phyloP scores from a whole-genome alignment of 2,797 vertebrate genomes.

The Smutsia temminckii region DNA sequence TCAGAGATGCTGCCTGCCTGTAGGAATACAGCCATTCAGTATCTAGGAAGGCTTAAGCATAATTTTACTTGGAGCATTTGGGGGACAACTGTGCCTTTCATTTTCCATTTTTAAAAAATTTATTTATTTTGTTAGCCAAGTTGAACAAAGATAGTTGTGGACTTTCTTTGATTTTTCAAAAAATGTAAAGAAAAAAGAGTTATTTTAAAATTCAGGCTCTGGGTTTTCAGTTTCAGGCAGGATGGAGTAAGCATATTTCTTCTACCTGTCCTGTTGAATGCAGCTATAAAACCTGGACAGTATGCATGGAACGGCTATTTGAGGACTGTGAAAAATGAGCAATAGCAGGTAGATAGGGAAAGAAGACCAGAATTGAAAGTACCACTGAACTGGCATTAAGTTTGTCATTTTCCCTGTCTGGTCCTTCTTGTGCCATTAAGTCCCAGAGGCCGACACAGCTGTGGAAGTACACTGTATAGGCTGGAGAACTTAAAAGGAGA shows the following conservation, averaged over 20 bases:
- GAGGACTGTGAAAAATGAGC: background rate
- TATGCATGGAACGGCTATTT: background rate
- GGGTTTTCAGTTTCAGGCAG: background rate
- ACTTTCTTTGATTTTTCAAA: background rate
- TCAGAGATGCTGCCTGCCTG: background rate
- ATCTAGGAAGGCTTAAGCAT: background rate
- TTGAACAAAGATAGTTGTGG: conserved; percentile 39
- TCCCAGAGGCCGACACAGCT: background rate
- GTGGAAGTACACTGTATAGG: background rate
- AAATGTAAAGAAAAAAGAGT: background rate
- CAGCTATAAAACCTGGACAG: background rate
- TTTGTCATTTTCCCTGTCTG: background rate
- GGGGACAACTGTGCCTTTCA: background rate
- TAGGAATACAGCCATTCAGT: background rate
- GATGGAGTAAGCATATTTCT: background rate
- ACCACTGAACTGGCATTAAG: background rate
- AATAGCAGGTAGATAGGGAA: background rate
- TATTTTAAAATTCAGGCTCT: conserved; percentile 20
- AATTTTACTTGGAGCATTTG: background rate
- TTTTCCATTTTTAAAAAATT: background rate
- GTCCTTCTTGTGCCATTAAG: background rate
- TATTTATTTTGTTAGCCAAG: background rate
- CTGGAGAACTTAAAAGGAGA: background rate
- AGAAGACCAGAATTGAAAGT: background rate
- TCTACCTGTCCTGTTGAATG: background rate